These are phyloP conservation scores for Isichthys henryi DNA, from an alignment of 2,113 vertebrate genomes.

Conservation along the genomic window DNA sequence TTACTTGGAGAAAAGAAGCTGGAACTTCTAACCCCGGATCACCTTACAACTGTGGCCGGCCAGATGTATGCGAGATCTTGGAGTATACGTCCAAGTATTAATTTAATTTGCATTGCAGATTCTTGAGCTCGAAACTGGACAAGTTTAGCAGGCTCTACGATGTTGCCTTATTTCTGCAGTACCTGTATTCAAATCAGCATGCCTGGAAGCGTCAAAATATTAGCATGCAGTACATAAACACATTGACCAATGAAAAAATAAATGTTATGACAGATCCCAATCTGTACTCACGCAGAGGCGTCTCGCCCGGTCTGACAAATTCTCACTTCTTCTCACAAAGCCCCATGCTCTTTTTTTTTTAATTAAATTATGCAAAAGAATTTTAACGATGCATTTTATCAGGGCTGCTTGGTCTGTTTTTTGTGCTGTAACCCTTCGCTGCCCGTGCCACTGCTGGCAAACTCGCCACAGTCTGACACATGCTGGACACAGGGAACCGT, in stretches of 20 bases:
- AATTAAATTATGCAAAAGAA: conserved; percentile 6
- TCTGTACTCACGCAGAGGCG: neutral
- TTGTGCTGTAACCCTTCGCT: neutral
- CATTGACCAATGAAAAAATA: neutral
- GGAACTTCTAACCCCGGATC: neutral
- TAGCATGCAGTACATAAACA: conserved; percentile 1
- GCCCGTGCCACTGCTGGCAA: neutral
- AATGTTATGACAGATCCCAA: conserved; percentile 7
- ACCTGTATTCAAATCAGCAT: neutral
- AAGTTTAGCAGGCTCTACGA: neutral
- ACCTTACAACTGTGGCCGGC: neutral
- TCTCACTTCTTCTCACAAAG: neutral
- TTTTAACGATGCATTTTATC: neutral
- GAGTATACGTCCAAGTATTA: neutral
- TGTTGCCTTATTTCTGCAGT: neutral
- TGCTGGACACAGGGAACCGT: neutral
- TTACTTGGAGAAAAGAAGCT: neutral
- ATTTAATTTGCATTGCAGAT: neutral
- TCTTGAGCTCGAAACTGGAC: neutral
- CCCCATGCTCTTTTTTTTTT: neutral
- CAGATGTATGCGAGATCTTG: neutral
- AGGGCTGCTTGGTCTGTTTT: neutral
- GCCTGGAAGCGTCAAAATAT: neutral
- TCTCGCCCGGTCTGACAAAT: conserved; percentile 6
- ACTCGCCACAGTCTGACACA: neutral